Evolutionary conservation across 1,140 invertebrate genomes (phyloP).

Genomic region (Penaeus indicus): DNA sequence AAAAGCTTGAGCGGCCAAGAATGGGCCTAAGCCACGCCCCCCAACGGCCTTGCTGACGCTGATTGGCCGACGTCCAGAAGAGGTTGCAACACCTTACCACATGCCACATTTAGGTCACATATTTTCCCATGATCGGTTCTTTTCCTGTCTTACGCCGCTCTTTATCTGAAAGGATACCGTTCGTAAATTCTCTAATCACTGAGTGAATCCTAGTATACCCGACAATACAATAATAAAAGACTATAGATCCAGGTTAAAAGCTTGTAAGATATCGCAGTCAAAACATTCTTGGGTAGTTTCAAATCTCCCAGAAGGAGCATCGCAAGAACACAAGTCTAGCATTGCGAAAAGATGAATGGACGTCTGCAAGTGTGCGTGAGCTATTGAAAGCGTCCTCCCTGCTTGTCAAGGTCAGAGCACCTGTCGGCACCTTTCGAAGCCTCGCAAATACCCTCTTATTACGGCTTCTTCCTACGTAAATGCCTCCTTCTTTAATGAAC

Average conservation of each 20-base stretch:
- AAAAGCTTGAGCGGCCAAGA: constrained; percentile 33
- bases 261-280: too few relatives aligned
- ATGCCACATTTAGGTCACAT: constrained; percentile 58
- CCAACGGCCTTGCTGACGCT: not conserved
- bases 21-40: constrained; percentile 43
- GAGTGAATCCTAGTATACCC: not conserved
- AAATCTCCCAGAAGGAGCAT: too few relatives aligned
- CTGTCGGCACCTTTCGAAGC: not conserved
- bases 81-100: constrained; percentile 26
- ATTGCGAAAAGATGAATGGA: too few relatives aligned
- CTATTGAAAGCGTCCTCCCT: not conserved
- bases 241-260: too few relatives aligned
- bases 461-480: not conserved
- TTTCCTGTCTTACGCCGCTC: constrained; percentile 38
- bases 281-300: too few relatives aligned
- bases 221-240: not conserved
- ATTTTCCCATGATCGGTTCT: constrained; percentile 54
- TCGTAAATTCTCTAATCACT: constrained; percentile 48
- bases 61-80: constrained; percentile 40
- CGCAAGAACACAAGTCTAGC: too few relatives aligned
- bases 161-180: constrained; percentile 51
- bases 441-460: constrained; percentile 6
- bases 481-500: constrained; percentile 9
- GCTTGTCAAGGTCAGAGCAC: constrained; percentile 17
- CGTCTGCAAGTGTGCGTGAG: not conserved